A percentile compares a stretch with the other conserved stretches of the same genome.
phyloP scores from a whole-genome alignment of 2,797 vertebrate genomes.

The Pseudomugil gertrudae region DNA sequence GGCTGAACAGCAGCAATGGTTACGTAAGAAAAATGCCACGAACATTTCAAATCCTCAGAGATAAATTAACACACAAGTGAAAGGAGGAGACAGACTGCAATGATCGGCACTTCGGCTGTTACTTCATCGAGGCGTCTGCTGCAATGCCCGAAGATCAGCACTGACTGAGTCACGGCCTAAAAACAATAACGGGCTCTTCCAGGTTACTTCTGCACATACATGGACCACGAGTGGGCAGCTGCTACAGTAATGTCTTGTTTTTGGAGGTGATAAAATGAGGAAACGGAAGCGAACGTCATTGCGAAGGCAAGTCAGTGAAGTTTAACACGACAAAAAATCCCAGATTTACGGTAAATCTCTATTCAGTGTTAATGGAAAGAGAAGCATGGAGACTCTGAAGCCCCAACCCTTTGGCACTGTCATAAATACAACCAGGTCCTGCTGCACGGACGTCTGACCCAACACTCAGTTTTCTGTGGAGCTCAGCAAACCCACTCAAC shows the following conservation, averaged over 20 bases:
- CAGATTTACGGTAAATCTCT: constrained; percentile 45
- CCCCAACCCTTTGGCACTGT: constrained; percentile 80
- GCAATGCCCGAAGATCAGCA: constrained; percentile 50
- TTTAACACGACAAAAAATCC: constrained; percentile 41
- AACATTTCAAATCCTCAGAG: constrained; percentile 51
- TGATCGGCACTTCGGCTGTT: constrained; percentile 76
- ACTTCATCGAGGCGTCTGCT: constrained; percentile 65
- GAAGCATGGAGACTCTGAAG: constrained; percentile 63
- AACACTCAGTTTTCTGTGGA: constrained; percentile 52
- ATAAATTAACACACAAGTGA: constrained; percentile 69
- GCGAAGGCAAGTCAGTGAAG: constrained; percentile 31
- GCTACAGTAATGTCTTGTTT: constrained; percentile 33
- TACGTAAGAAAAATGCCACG: constrained; percentile 39
- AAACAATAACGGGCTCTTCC: constrained; percentile 26
- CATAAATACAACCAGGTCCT: constrained; percentile 74
- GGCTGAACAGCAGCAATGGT: constrained; percentile 6
- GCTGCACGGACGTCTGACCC: constrained; percentile 63
- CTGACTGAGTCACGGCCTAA: constrained; percentile 34
- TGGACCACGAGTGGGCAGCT: constrained; percentile 33
- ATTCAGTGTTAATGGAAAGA: constrained; percentile 52
- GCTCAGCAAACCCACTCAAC: constrained; percentile 72
- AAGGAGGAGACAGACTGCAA: constrained; percentile 41
- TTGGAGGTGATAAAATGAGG: constrained; percentile 32
- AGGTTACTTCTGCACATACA: constrained; percentile 26
- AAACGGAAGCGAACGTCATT: constrained; percentile 24